These are phyloP conservation scores for Athene cunicularia DNA, from an alignment of 2,113 vertebrate genomes.

Conservation along the genomic window DNA sequence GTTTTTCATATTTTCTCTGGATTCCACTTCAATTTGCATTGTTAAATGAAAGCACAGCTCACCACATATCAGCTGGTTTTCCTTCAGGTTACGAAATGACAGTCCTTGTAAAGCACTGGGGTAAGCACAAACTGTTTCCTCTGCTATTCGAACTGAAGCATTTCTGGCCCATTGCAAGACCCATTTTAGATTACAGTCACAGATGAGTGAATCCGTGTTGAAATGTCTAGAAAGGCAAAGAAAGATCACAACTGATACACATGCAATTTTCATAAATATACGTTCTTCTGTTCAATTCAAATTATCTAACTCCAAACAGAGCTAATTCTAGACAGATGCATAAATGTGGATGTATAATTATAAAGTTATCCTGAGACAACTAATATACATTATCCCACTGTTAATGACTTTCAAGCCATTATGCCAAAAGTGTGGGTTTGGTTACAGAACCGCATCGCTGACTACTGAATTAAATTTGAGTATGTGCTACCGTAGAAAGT, in stretches of 20 bases:
- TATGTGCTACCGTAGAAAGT: background rate
- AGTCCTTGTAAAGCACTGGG: slow-evolving; percentile 81
- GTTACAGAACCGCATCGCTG: background rate
- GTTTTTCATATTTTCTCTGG: background rate
- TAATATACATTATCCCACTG: background rate
- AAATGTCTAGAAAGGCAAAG: slow-evolving; percentile 79
- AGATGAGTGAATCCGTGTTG: slow-evolving; percentile 85
- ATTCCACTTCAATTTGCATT: background rate
- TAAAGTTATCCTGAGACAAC: background rate
- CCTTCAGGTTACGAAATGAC: slow-evolving; percentile 79
- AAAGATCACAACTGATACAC: background rate
- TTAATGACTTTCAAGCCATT: background rate
- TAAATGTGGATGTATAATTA: background rate
- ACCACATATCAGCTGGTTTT: slow-evolving; percentile 87
- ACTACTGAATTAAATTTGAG: background rate
- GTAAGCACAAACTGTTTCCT: slow-evolving; percentile 83
- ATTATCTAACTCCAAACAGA: background rate
- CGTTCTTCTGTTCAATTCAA: background rate
- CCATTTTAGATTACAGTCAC: slow-evolving; percentile 91
- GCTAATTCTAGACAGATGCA: background rate
- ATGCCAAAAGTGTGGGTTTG: background rate
- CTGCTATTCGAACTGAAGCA: slow-evolving; percentile 79
- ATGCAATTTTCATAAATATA: background rate
- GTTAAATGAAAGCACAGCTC: slow-evolving; percentile 21
- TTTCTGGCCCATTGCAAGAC: slow-evolving; percentile 83